A percentile compares a stretch with the other conserved stretches of the same genome.
These are phyloP conservation scores for Mus pahari DNA, from an alignment of 2,113 vertebrate genomes.

Conservation along the genomic window DNA sequence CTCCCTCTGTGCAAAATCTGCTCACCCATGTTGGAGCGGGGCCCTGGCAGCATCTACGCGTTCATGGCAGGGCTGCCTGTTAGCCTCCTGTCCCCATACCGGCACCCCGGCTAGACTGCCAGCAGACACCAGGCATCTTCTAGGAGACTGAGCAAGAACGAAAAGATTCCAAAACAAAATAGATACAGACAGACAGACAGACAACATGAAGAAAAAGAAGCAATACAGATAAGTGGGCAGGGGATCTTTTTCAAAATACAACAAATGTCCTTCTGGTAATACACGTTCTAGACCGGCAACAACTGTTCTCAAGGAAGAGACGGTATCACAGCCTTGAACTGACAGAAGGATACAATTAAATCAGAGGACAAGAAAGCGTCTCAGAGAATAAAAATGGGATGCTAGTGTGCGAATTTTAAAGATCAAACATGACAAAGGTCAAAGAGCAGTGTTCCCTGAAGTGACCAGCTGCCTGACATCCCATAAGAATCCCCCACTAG, in stretches of 20 bases:
- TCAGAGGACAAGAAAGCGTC: neutral
- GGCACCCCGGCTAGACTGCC: neutral
- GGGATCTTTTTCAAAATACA: constrained; percentile 4
- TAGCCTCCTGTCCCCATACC: neutral
- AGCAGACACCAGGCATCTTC: neutral
- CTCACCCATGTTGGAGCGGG: neutral
- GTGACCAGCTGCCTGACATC: neutral
- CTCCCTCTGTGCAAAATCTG: neutral
- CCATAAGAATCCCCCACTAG: neutral
- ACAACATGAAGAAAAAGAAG: neutral
- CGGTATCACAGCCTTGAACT: neutral
- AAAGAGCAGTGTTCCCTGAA: neutral
- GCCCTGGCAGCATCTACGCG: neutral
- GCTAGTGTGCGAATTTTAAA: neutral
- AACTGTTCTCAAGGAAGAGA: constrained; percentile 3
- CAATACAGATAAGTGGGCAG: neutral
- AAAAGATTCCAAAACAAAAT: constrained; percentile 6
- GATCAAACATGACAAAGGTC: constrained; percentile 17
- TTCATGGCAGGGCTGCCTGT: neutral
- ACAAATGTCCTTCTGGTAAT: neutral
- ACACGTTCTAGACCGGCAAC: neutral
- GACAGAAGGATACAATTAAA: constrained; percentile 14
- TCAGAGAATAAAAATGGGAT: neutral
- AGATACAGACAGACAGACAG: neutral
- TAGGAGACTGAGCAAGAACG: neutral